Evolutionary conservation across 2,888 invertebrate genomes (phyloP), one percentile per base, ranked within the genome.

Genomic region (Micoletzkya japonica): DNA sequence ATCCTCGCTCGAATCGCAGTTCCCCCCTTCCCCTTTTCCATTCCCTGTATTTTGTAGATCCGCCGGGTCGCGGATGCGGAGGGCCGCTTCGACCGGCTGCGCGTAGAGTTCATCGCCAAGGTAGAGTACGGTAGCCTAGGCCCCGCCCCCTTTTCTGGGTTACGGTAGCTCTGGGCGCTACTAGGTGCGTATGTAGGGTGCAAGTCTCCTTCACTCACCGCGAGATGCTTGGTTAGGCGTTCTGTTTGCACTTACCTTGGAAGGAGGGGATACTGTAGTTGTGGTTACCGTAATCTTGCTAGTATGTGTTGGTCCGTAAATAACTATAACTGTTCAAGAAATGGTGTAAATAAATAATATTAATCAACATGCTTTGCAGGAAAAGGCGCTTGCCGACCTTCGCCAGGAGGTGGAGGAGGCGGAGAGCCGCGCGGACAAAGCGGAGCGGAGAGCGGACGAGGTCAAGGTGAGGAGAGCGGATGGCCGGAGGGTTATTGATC

Each of bases 381-480:
- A 66, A 28, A 66, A 54, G 54, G 4, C 44, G 54, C 52, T 66
- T 26, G 39, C 64, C 54, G 64, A 66, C 37, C 54, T 66, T 14
- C 52, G 64, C 26, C 26, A 52, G 0, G 54, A 66, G 37, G 52
- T 54, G 37, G 64, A 66, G 17, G 54, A 44, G 44, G 20, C 10
- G 44, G 44, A 44, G 20, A 20, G 20, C 28, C 67, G 67, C 6
- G 61, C 61, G 57, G 58, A 67, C 64, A 64, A 71, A 50, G 60
- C 56, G 4, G 72, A 64, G 49, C 67, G 72, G 36, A 66, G 66
- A 26, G 60, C 70, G n/a, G 59, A 36, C 49, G 57, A 59, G 39
- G 24, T 14, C 49, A 28, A 26, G n/a, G 57, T 20, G 3, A 34
- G 1, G 32, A 34, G n/a, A n/a, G n/a, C n/a, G n/a, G n/a, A n/a